Evolutionary conservation across 2,888 invertebrate species (phyloP), one percentile per base, ranked within the genome.

Genomic region (Acrocera orbiculus): DNA sequence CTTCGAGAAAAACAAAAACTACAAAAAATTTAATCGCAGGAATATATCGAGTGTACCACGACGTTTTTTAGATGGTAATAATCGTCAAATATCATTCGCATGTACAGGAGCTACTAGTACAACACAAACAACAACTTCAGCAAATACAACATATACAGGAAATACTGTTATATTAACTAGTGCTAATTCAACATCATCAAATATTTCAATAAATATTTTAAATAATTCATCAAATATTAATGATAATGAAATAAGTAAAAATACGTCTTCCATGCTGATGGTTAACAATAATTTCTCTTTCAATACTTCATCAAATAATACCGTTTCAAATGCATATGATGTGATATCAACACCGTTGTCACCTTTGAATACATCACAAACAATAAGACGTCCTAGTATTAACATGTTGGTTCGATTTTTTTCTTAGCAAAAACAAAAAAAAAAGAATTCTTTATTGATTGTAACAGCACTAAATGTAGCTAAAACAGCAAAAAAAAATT

Each of bases 21-120:
- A n/a, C n/a, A n/a, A n/a, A n/a, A n/a, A n/a, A n/a, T n/a, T n/a
- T n/a, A n/a, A n/a, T n/a, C n/a, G 32, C 47, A 58, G 59, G 47
- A 58, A 54, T 46, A 53, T 58, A 43, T 55, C 56, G 39, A 60
- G 61, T 40, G 58, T 61, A 36, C 59, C 60, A 31, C 56, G 61
- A 40, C 61, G 61, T 20, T 48, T 61, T 23, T 51, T 61, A 31
- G 61, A 61, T 44, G 41, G 41, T 32, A 55, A 52, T 42, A 51
- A 51, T 44, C 48, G 54, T 20, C 53, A 52, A 43, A 46, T 53
- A 36, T 48, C 51, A 26, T 50, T n/a, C n/a, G 50, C 26, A 48
- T 51, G 38, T n/a, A n/a, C n/a, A n/a, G n/a, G n/a, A n/a, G 46
- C 50, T 39, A 43, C n/a, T n/a, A n/a, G n/a, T n/a, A n/a, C n/a